phyloP scores from a whole-genome alignment of 2,888 invertebrate genomes.

The Drosophila quasianomalipes region DNA sequence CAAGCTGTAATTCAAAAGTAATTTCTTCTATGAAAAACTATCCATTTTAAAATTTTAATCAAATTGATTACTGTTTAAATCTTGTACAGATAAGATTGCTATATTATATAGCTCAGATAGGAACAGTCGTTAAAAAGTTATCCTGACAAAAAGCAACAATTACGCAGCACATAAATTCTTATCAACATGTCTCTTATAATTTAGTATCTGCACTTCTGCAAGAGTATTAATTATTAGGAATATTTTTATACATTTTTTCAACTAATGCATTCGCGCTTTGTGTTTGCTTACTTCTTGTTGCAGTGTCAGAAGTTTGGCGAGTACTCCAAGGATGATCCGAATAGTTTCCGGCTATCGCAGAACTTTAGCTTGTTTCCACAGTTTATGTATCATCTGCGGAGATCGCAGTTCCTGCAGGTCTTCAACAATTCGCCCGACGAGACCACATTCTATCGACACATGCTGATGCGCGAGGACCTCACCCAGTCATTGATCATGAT shows the following conservation, averaged over 20 bases:
- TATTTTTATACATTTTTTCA: neutral
- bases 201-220: neutral
- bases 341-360: slow-evolving; percentile 97
- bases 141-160: neutral
- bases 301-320: slow-evolving; percentile 99
- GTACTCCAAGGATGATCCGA: slow-evolving; percentile 98
- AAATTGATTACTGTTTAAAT: neutral
- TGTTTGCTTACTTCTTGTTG: neutral
- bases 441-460: slow-evolving; percentile 99
- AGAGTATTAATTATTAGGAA: neutral
- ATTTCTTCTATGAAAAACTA: neutral
- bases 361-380: slow-evolving; percentile 99
- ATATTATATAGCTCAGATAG: neutral
- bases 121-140: neutral
- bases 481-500: slow-evolving; percentile 99
- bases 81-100: neutral
- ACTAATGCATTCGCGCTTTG: neutral
- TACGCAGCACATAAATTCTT: neutral
- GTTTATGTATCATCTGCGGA: slow-evolving; percentile 99
- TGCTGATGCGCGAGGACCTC: slow-evolving; percentile 98
- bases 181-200: neutral
- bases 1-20: neutral
- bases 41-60: neutral
- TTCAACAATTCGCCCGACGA: slow-evolving; percentile 99
- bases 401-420: slow-evolving; percentile 99